Evolutionary conservation across 2,888 invertebrate species (phyloP).

Genomic region (Brachyptera risi): DNA sequence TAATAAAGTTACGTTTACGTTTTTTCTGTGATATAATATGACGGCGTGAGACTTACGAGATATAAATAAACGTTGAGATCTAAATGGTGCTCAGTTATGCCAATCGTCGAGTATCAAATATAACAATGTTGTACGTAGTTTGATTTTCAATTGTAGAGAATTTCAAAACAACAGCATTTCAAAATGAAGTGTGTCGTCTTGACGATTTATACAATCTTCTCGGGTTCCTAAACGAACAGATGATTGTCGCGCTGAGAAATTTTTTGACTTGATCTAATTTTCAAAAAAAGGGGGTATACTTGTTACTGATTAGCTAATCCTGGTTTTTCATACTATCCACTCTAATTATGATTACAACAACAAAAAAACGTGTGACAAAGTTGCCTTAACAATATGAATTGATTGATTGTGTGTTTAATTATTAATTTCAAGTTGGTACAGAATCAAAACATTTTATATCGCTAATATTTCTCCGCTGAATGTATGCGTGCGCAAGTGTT

Average conservation of each 20-base stretch:
- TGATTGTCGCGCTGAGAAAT: background rate
- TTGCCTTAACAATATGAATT: slow-evolving; percentile 35
- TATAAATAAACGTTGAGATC: slow-evolving; percentile 31
- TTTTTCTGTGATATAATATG: slow-evolving; percentile 40
- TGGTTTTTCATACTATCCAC: slow-evolving; percentile 34
- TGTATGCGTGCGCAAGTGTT: slow-evolving; percentile 20
- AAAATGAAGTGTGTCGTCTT: slow-evolving; percentile 9
- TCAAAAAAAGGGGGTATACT: slow-evolving; percentile 26
- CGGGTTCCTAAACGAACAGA: slow-evolving; percentile 11
- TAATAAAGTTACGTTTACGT: slow-evolving; percentile 32
- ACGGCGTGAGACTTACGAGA: slow-evolving; percentile 31
- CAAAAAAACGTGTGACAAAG: slow-evolving; percentile 32
- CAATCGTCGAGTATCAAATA: slow-evolving; percentile 31
- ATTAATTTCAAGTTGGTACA: slow-evolving; percentile 33
- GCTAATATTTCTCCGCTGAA: slow-evolving; percentile 29
- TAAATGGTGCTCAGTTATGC: slow-evolving; percentile 38
- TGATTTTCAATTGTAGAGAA: slow-evolving; percentile 31
- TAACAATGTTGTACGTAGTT: slow-evolving; percentile 30
- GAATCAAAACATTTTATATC: slow-evolving; percentile 34
- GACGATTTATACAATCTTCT: slow-evolving; percentile 2
- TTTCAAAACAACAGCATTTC: slow-evolving; percentile 21
- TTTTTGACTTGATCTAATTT: slow-evolving; percentile 21
- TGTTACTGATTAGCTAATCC: slow-evolving; percentile 32
- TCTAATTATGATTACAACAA: slow-evolving; percentile 27
- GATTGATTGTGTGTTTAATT: slow-evolving; percentile 34